Base-by-base conservation (phyloP, 2,888 invertebrate species). In the Lamellibrachia columna region DNA sequence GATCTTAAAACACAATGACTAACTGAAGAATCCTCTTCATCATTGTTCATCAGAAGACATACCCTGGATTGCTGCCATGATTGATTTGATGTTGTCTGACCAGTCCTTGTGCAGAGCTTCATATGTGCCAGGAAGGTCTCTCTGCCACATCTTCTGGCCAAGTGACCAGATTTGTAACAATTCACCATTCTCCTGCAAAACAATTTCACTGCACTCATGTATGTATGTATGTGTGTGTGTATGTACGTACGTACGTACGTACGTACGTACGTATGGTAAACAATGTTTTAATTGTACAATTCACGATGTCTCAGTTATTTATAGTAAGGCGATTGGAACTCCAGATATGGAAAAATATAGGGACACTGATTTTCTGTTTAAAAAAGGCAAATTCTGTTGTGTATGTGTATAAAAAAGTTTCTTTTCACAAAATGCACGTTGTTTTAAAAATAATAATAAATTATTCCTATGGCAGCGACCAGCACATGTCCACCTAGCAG, bases 61-160 rank as follows among this genome's bases (percentile, higher is more conserved):
- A 98, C 98, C 98, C 97, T 98, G 97, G 90, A 99, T 97, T 95
- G 98, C 98, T 94, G 97, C 97, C 97, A 99, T 98, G 92, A 98
- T 98, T 93, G 98, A 97, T 92, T 97, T 97, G 90, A 99, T 97
- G 93, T 97, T 97, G 93, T 98, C 98, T 91, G 98, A 98, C 99
- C 99, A 99, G 92, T 97, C 97, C 93, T 97, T 98, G 92, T 95
- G 95, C 91, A 98, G 97, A 40, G 98, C 97, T 94, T 97, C 97
- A 95, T 99, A 99, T 92, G 98, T 98, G 11, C 97, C 98, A 0
- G 98, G 97, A 95, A 98, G 98, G 96, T 99, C 98, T 95, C 98
- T 97, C 95, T 98, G 97, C 98, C 98, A 98, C 97, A 99, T 97
- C 94, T 98, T 98, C 96, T 98, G 98, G 8, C 98, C 98, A 1